Evolutionary conservation across 2,888 invertebrate genomes (phyloP).

Genomic region (Drosophila affinis): DNA sequence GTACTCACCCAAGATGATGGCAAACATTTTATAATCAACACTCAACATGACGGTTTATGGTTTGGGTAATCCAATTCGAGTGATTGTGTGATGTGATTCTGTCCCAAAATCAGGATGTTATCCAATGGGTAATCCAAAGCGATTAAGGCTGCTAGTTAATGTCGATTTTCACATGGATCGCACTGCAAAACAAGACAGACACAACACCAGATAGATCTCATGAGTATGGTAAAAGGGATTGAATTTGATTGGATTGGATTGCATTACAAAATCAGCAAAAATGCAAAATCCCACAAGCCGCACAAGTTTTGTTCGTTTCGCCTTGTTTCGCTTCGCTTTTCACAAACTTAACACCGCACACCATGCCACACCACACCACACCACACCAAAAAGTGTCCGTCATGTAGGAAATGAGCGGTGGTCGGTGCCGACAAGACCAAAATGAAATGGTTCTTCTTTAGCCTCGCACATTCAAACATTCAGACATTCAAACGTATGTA

Average conservation of each 20-base stretch:
- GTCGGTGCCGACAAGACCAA: neutral
- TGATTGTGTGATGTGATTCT: slow-evolving; percentile 36
- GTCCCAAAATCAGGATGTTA: slow-evolving; percentile 44
- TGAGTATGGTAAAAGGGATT: slow-evolving; percentile 46
- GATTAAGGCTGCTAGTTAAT: slow-evolving; percentile 58
- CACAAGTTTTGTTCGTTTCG: slow-evolving; percentile 53
- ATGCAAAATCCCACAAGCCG: slow-evolving; percentile 61
- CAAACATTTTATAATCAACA: slow-evolving; percentile 61
- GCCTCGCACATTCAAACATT: no score
- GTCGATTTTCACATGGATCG: slow-evolving; percentile 72
- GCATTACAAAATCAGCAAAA: slow-evolving; percentile 6
- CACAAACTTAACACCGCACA: slow-evolving; percentile 59
- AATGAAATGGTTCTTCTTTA: no score
- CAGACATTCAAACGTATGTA: slow-evolving; percentile 48
- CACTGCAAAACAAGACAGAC: slow-evolving; percentile 67
- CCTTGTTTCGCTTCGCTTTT: slow-evolving; percentile 17
- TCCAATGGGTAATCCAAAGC: slow-evolving; percentile 68
- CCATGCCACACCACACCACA: slow-evolving; percentile 51
- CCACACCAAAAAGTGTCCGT: slow-evolving; percentile 68
- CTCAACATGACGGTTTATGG: slow-evolving; percentile 62
- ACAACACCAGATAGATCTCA: slow-evolving; percentile 62
- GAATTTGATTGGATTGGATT: neutral
- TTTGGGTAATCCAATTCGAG: slow-evolving; percentile 56
- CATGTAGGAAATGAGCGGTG: slow-evolving; percentile 73
- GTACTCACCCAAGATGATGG: slow-evolving; percentile 75